Evolutionary conservation across 2,797 vertebrate genomes (phyloP).

Genomic region (Lepus townsendii): DNA sequence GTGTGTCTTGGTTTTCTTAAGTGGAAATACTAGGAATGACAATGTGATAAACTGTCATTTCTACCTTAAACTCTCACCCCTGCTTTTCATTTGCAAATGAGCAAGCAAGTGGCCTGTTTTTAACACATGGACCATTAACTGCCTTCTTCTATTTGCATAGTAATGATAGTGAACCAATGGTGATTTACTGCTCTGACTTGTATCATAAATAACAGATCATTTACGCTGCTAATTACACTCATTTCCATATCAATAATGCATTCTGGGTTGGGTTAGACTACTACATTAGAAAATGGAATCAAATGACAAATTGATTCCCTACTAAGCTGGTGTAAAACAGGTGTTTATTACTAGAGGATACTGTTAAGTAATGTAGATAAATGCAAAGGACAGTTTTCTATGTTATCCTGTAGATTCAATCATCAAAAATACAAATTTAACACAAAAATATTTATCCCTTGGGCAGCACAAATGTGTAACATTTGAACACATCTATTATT

Average conservation of each 20-base stretch:
- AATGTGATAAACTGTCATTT: conserved; percentile 73
- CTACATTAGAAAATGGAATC: conserved; percentile 77
- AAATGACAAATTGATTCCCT: conserved; percentile 71
- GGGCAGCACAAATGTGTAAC: neutral
- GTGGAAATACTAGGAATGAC: neutral
- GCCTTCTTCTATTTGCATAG: conserved; percentile 88
- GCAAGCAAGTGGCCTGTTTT: conserved; percentile 86
- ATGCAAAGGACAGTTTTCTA: conserved; percentile 57
- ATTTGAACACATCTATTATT: neutral
- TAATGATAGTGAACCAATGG: conserved; percentile 87
- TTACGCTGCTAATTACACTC: conserved; percentile 88
- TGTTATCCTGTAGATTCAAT: conserved; percentile 26
- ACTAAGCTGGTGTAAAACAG: conserved; percentile 66
- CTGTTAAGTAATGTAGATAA: conserved; percentile 66
- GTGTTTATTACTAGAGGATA: conserved; percentile 70
- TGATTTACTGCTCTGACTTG: conserved; percentile 88
- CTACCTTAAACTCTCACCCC: conserved; percentile 79
- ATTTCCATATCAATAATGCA: conserved; percentile 91
- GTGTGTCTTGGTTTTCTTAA: conserved; percentile 40
- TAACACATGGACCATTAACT: conserved; percentile 88
- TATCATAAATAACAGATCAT: conserved; percentile 90
- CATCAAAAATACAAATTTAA: conserved; percentile 27
- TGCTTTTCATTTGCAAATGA: conserved; percentile 88
- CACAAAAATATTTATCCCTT: conserved; percentile 20
- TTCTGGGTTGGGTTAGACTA: conserved; percentile 79